Percentiles rank a stretch among this genome's conserved stretches.
Evolutionary conservation across 2,113 vertebrate species (phyloP).

Genomic region (Megatriorchis doriae): DNA sequence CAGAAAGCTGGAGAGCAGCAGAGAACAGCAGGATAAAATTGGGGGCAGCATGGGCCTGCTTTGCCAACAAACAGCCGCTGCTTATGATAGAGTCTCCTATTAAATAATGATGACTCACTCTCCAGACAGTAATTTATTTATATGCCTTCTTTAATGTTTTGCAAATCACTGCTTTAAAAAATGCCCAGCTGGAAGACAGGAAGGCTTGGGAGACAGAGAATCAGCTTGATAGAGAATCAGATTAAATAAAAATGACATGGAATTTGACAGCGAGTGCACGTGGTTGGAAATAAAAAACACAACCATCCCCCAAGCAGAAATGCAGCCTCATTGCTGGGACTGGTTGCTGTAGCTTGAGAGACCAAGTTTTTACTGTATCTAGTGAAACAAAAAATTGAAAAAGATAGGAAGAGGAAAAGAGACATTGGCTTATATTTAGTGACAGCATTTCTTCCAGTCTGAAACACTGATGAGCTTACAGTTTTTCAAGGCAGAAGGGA

Average conservation of each 20-base stretch:
- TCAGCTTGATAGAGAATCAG: conserved; percentile 38
- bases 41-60: neutral
- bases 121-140: conserved; percentile 64
- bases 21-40: neutral
- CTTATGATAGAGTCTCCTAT: neutral
- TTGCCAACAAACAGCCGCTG: neutral
- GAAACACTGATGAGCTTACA: neutral
- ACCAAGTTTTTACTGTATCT: neutral
- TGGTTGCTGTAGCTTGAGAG: neutral
- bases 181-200: conserved; percentile 46
- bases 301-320: neutral
- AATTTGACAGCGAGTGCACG: neutral
- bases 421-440: neutral
- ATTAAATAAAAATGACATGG: conserved; percentile 45
- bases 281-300: neutral
- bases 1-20: neutral
- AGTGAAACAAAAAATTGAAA: neutral
- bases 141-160: conserved; percentile 56
- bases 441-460: conserved; percentile 15
- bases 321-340: neutral
- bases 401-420: neutral
- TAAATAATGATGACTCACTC: conserved; percentile 54
- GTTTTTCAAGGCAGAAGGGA: neutral
- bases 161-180: conserved; percentile 52
- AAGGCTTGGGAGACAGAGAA: conserved; percentile 25